These are phyloP conservation scores for Myotis pilosus DNA, from an alignment of 2,797 vertebrate genomes.

Conservation along the genomic window DNA sequence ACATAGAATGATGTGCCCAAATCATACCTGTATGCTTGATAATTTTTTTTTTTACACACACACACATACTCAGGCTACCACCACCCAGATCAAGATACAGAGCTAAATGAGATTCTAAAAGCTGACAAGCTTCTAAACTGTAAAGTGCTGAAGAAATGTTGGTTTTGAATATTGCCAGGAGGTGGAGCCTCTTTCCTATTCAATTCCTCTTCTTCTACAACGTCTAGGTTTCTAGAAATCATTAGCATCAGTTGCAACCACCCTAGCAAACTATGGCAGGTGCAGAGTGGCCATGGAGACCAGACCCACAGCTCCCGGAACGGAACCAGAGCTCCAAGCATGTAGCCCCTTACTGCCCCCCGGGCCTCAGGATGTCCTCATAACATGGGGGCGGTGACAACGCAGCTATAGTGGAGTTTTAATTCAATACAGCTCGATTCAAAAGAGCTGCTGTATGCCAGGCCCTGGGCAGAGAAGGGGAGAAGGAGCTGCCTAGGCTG, in stretches of 20 bases:
- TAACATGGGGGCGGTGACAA: background rate
- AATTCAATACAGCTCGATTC: background rate
- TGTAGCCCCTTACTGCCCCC: background rate
- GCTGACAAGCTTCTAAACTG: constrained; percentile 3
- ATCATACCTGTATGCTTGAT: background rate
- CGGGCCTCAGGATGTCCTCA: background rate
- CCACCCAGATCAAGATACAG: background rate
- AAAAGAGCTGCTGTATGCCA: background rate
- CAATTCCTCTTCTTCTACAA: constrained; percentile 40
- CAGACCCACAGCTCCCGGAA: background rate
- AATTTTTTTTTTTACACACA: background rate
- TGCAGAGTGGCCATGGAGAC: background rate
- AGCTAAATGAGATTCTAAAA: background rate
- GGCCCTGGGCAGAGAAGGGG: background rate
- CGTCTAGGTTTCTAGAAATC: constrained; percentile 58
- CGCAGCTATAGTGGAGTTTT: background rate
- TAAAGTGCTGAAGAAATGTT: constrained; percentile 47
- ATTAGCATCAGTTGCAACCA: background rate
- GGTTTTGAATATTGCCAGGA: constrained; percentile 73
- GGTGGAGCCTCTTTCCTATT: constrained; percentile 76
- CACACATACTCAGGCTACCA: background rate
- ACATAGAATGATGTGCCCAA: background rate
- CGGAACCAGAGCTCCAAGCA: background rate
- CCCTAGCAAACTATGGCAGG: background rate
- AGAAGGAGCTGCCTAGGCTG: background rate